These are phyloP conservation scores for Nesogale talazaci DNA, from an alignment of 2,113 vertebrate genomes.

Conservation along the genomic window DNA sequence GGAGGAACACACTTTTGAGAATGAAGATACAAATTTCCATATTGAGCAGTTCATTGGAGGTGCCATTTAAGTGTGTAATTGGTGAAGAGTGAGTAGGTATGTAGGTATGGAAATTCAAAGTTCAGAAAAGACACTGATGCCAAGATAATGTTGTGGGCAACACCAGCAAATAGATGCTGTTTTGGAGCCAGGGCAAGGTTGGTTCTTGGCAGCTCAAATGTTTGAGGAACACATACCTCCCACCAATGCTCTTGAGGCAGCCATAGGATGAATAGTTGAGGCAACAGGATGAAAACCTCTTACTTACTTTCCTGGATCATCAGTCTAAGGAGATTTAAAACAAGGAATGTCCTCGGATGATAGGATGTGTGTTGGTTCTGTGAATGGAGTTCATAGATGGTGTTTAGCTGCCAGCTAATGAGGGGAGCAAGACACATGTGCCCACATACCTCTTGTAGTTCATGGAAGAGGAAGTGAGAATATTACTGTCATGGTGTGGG, in stretches of 20 bases:
- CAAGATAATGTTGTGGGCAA: background rate
- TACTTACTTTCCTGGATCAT: background rate
- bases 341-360: background rate
- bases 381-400: background rate
- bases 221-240: background rate
- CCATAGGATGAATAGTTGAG: background rate
- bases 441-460: background rate
- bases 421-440: background rate
- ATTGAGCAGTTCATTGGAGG: background rate
- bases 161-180: background rate
- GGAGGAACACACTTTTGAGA: background rate
- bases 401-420: background rate
- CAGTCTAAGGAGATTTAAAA: background rate
- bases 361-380: background rate
- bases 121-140: background rate
- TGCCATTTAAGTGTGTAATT: background rate
- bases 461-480: background rate
- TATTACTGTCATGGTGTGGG: background rate
- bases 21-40: background rate
- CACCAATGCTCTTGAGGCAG: background rate
- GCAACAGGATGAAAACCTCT: background rate
- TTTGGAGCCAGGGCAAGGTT: background rate
- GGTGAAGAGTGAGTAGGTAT: background rate
- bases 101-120: background rate
- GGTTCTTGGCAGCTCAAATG: background rate